Percentiles rank a stretch among this genome's conserved stretches.
phyloP scores from a whole-genome alignment of 2,888 invertebrate species.

The Amphimallon solstitiale region DNA sequence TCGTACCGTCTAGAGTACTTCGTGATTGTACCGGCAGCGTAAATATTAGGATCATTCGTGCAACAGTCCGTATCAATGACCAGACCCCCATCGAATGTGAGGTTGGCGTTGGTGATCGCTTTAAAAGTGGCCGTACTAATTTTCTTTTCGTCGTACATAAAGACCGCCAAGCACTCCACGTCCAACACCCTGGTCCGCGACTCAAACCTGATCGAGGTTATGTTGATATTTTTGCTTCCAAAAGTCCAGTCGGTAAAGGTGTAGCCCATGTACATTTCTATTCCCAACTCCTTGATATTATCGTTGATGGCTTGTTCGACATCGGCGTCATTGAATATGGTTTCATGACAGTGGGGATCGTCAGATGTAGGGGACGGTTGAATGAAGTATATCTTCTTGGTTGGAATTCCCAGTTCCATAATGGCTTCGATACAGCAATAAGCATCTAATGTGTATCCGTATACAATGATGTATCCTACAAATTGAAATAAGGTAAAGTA shows the following conservation, averaged over 20 bases:
- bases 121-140: slow-evolving; percentile 60
- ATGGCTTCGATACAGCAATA: slow-evolving; percentile 74
- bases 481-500: slow-evolving; percentile 39
- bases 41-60: slow-evolving; percentile 74
- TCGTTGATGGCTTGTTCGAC: slow-evolving; percentile 66
- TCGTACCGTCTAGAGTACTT: slow-evolving; percentile 67
- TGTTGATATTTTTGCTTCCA: slow-evolving; percentile 42
- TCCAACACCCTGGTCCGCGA: slow-evolving; percentile 62
- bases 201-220: slow-evolving; percentile 65
- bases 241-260: slow-evolving; percentile 67
- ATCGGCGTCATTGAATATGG: slow-evolving; percentile 61
- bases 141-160: slow-evolving; percentile 68
- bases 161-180: slow-evolving; percentile 67
- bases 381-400: slow-evolving; percentile 32
- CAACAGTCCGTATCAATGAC: slow-evolving; percentile 71
- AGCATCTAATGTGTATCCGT: slow-evolving; percentile 74
- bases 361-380: slow-evolving; percentile 32
- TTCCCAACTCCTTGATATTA: slow-evolving; percentile 53
- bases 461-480: slow-evolving; percentile 69
- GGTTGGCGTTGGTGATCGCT: slow-evolving; percentile 67
- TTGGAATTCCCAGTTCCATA: slow-evolving; percentile 65
- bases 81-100: slow-evolving; percentile 72
- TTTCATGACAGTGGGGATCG: slow-evolving; percentile 38
- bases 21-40: slow-evolving; percentile 73
- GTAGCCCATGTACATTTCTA: slow-evolving; percentile 66